Conservation (phyloP, 1,140 invertebrate genomes). For the Hestina assimilis region DNA sequence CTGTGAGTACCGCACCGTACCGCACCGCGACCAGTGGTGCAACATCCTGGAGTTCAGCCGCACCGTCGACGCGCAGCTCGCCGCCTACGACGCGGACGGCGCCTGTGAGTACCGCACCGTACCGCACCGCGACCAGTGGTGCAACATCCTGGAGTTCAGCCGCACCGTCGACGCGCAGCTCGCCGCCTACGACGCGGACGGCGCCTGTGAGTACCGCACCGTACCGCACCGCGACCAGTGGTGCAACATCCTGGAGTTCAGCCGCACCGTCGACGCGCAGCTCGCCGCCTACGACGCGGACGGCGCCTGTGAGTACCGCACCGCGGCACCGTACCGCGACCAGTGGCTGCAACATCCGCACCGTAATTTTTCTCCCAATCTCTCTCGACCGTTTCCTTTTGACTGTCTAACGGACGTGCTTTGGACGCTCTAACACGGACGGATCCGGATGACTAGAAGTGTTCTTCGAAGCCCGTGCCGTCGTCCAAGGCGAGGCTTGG, state of each 20-base stretch:
- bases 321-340: too few species aligned
- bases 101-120: slow-evolving; percentile 88
- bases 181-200: slow-evolving; percentile 94
- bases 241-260: slow-evolving; percentile 97
- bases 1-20: slow-evolving; percentile 84
- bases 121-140: slow-evolving; percentile 93
- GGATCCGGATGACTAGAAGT: too few species aligned
- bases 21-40: slow-evolving; percentile 95
- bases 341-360: slow-evolving; percentile 96
- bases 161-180: slow-evolving; percentile 90
- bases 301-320: slow-evolving; percentile 96
- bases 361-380: too few species aligned
- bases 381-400: too few species aligned
- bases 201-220: slow-evolving; percentile 96
- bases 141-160: slow-evolving; percentile 96
- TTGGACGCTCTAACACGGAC: too few species aligned
- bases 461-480: too few species aligned
- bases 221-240: too few species aligned
- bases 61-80: slow-evolving; percentile 89
- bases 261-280: slow-evolving; percentile 89
- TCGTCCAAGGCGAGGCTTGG: too few species aligned
- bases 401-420: too few species aligned
- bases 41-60: slow-evolving; percentile 96
- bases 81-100: slow-evolving; percentile 95
- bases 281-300: slow-evolving; percentile 94